A percentile compares a stretch with the other conserved stretches of the same genome.
Evolutionary conservation across 2,113 vertebrate species (phyloP).

Genomic region (Pelobates fuscus): DNA sequence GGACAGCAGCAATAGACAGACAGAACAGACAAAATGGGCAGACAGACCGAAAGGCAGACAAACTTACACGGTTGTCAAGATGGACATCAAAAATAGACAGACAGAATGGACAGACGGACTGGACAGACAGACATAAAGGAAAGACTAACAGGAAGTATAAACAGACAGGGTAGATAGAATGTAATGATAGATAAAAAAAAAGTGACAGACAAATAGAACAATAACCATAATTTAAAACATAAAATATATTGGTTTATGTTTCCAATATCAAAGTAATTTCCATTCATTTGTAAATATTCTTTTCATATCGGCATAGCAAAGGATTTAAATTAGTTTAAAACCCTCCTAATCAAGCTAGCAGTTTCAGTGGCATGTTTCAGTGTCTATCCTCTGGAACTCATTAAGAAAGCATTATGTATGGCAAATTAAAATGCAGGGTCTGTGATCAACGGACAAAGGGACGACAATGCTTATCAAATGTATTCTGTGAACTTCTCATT

Average conservation of each 20-base stretch:
- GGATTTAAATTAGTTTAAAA: constrained; percentile 71
- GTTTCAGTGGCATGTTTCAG: constrained; percentile 70
- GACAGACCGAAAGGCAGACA: no score
- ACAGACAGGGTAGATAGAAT: no score
- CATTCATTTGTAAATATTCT: constrained; percentile 66
- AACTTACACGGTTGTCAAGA: no score
- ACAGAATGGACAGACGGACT: no score
- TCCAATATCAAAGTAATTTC: not conserved
- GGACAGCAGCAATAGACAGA: no score
- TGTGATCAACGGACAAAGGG: constrained; percentile 74
- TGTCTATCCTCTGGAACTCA: constrained; percentile 72
- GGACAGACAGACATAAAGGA: no score
- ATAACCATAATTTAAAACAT: no score
- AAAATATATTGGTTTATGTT: not conserved
- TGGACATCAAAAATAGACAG: no score
- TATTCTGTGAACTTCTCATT: constrained; percentile 71
- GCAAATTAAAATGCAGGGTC: constrained; percentile 76
- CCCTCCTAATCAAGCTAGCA: constrained; percentile 61
- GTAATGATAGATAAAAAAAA: no score
- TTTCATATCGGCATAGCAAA: constrained; percentile 66
- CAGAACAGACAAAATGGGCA: no score
- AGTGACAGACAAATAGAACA: no score
- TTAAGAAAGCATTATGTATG: constrained; percentile 76
- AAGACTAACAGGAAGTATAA: no score
- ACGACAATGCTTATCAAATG: constrained; percentile 75